A percentile compares a stretch with the other conserved stretches of the same genome.
phyloP scores from a whole-genome alignment of 2,797 vertebrate species.

The Cyclura pinguis region DNA sequence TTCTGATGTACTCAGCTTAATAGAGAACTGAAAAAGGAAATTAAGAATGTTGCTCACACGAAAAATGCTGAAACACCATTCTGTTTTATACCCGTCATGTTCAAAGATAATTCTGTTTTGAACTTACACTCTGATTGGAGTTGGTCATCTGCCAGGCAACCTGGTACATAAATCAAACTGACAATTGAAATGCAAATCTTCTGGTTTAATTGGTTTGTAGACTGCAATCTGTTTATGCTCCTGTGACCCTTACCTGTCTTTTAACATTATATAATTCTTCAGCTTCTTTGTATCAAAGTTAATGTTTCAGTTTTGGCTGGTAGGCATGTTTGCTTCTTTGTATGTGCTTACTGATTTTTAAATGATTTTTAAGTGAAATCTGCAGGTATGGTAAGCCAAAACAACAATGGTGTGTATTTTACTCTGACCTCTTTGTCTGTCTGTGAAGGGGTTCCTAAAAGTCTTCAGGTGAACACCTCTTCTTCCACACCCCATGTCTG shows the following conservation, averaged over 20 bases:
- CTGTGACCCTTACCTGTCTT: neutral
- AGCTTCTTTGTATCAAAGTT: neutral
- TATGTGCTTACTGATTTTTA: neutral
- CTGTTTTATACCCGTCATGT: neutral
- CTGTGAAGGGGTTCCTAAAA: neutral
- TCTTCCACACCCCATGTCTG: neutral
- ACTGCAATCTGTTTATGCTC: neutral
- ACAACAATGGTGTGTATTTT: neutral
- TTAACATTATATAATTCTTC: neutral
- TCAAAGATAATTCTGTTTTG: constrained; percentile 12
- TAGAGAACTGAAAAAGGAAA: neutral
- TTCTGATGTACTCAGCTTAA: neutral
- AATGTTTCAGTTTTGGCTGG: neutral
- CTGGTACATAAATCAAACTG: neutral
- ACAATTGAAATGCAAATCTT: neutral
- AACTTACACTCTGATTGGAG: neutral
- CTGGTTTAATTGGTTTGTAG: neutral
- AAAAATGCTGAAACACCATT: neutral
- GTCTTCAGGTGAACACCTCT: neutral
- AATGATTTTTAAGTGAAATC: neutral
- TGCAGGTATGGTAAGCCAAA: neutral
- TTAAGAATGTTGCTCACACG: neutral
- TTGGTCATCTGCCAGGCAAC: neutral
- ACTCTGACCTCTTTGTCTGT: neutral
- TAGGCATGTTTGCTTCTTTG: too few species aligned